phyloP scores from a whole-genome alignment of 1,140 invertebrate genomes.

The Stenopsyche tienmushanensis region DNA sequence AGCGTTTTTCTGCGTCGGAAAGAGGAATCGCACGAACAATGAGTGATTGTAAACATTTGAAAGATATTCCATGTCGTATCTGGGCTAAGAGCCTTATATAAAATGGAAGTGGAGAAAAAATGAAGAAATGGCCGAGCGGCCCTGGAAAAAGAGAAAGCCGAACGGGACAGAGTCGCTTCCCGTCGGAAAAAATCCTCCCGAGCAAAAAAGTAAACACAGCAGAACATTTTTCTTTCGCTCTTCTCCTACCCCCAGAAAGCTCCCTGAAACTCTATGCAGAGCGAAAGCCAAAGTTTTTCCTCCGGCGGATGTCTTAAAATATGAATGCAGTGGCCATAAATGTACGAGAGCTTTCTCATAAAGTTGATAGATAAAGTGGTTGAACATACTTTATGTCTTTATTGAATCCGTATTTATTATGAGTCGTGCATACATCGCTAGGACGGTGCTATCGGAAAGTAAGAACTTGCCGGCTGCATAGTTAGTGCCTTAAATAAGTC shows the following conservation, averaged over 20 bases:
- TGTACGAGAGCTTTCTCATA: conserved; percentile 1
- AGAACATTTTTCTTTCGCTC: conserved; percentile 8
- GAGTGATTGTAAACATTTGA: conserved; percentile 31
- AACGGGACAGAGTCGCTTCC: neutral
- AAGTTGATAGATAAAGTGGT: conserved; percentile 14
- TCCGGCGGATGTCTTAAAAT: conserved; percentile 11
- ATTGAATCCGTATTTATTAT: conserved; percentile 8
- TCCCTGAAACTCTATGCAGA: neutral
- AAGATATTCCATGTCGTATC: conserved; percentile 21
- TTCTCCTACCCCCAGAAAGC: neutral
- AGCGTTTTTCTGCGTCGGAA: neutral
- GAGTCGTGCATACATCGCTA: too few relatives aligned
- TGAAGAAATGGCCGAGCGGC: neutral
- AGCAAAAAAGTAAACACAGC: conserved; percentile 19
- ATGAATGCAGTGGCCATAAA: conserved; percentile 16
- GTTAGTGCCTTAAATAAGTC: too few relatives aligned
- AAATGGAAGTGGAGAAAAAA: neutral
- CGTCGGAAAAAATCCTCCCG: conserved; percentile 14
- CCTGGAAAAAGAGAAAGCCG: neutral
- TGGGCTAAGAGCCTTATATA: neutral
- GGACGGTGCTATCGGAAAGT: too few relatives aligned
- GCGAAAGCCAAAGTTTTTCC: too few relatives aligned
- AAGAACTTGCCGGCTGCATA: too few relatives aligned
- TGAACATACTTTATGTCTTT: conserved; percentile 5
- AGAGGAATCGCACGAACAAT: conserved; percentile 15